Evolutionary conservation across 2,797 vertebrate genomes (phyloP).

Genomic region (Diglossa cyanea): DNA sequence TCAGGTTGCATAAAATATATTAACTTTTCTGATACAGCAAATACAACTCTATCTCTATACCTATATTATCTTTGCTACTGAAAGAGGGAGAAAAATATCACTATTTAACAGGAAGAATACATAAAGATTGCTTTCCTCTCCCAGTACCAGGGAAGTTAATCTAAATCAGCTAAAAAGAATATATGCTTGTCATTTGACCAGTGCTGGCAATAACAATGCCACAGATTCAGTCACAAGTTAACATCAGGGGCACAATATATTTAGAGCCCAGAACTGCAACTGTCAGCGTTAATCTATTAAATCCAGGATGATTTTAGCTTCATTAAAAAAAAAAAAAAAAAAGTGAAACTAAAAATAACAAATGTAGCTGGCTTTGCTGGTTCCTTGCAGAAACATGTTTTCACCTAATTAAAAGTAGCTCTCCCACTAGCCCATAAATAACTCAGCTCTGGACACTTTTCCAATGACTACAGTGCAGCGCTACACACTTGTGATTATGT

Average conservation of each 20-base stretch:
- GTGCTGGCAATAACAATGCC: neutral
- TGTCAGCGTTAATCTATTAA: neutral
- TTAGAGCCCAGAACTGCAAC: neutral
- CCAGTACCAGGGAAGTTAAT: neutral
- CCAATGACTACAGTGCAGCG: neutral
- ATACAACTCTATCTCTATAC: neutral
- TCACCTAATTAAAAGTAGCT: neutral
- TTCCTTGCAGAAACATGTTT: slow-evolving; percentile 7
- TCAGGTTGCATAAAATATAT: neutral
- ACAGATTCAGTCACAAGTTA: neutral
- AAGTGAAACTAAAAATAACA: neutral
- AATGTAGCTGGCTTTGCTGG: neutral
- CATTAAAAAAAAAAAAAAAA: neutral
- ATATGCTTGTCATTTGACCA: neutral
- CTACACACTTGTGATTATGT: neutral
- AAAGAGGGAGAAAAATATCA: neutral
- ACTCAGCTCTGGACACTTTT: neutral
- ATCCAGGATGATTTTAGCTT: neutral
- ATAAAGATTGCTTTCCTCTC: neutral
- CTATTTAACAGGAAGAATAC: neutral
- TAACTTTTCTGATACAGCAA: neutral
- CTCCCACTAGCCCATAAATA: neutral
- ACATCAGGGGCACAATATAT: neutral
- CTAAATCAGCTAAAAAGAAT: neutral
- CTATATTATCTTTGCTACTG: neutral